These are phyloP conservation scores for Dissostichus mawsoni DNA, from an alignment of 2,113 vertebrate species.

Conservation along the genomic window DNA sequence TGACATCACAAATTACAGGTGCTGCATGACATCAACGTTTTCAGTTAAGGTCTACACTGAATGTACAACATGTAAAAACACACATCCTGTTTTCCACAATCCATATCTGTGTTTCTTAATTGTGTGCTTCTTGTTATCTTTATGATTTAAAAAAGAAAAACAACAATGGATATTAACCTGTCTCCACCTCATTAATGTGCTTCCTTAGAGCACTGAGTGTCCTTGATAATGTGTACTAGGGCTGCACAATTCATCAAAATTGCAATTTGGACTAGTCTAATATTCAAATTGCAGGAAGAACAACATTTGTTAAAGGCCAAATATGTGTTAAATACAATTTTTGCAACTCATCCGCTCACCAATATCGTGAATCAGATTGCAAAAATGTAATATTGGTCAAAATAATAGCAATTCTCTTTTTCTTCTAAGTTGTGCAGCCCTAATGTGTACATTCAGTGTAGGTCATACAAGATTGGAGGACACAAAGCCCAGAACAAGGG, in stretches of 20 bases:
- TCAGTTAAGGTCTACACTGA: not conserved
- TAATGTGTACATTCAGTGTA: slow-evolving; percentile 29
- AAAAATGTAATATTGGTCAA: too few relatives aligned
- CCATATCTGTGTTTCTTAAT: not conserved
- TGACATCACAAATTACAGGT: slow-evolving; percentile 31
- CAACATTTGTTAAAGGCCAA: too few relatives aligned
- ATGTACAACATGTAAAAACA: slow-evolving; percentile 9
- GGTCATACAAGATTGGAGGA: slow-evolving; percentile 16
- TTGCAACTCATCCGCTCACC: too few relatives aligned
- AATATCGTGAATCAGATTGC: too few relatives aligned
- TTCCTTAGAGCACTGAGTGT: slow-evolving; percentile 30
- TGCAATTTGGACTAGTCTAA: too few relatives aligned
- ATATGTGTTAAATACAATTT: too few relatives aligned
- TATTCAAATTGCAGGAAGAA: too few relatives aligned
- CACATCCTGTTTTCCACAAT: not conserved
- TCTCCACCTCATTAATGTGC: slow-evolving; percentile 43
- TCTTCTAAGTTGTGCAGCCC: too few relatives aligned
- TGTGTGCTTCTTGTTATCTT: slow-evolving; percentile 47
- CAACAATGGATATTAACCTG: not conserved
- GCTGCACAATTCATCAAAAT: too few relatives aligned
- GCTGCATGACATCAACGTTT: slow-evolving; percentile 37
- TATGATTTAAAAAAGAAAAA: not conserved
- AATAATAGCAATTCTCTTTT: too few relatives aligned
- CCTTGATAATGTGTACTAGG: slow-evolving; percentile 2
- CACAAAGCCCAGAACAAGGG: slow-evolving; percentile 27